A percentile compares a stretch with the other conserved stretches of the same genome.
phyloP scores from a whole-genome alignment of 2,113 vertebrate genomes.

The Peromyscus polionotus region DNA sequence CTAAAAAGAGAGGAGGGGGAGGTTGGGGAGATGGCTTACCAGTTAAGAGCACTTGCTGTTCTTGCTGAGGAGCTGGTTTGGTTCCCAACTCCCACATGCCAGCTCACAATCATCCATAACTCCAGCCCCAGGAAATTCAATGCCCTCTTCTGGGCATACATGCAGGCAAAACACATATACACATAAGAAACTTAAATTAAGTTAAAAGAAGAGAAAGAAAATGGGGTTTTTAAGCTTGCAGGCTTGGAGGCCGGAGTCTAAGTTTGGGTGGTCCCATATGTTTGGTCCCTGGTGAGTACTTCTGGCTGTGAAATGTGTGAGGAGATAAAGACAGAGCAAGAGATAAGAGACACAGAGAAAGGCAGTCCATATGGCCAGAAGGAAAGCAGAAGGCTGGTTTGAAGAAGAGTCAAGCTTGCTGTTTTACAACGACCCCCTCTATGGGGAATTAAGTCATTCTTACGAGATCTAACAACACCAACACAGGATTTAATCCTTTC shows the following conservation, averaged over 20 bases:
- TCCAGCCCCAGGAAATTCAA: background rate
- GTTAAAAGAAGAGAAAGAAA: background rate
- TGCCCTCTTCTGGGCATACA: background rate
- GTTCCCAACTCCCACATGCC: background rate
- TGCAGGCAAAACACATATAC: background rate
- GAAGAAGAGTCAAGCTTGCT: background rate
- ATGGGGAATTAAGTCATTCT: background rate
- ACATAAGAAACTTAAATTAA: background rate
- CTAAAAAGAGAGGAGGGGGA: background rate
- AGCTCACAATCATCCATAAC: background rate
- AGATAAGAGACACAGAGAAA: background rate
- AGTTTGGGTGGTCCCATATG: background rate
- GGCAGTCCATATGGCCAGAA: background rate
- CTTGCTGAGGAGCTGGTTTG: background rate
- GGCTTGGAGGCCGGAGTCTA: background rate
- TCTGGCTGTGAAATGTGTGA: background rate
- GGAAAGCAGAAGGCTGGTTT: background rate
- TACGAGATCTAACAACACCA: no score
- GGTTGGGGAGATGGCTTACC: background rate
- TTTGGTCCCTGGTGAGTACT: background rate
- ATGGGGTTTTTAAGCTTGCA: background rate
- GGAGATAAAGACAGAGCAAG: background rate
- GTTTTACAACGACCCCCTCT: background rate
- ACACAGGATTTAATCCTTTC: background rate
- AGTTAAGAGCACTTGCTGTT: background rate